phyloP scores from a whole-genome alignment of 1,140 invertebrate species.

The Drosophila equinoxialis region DNA sequence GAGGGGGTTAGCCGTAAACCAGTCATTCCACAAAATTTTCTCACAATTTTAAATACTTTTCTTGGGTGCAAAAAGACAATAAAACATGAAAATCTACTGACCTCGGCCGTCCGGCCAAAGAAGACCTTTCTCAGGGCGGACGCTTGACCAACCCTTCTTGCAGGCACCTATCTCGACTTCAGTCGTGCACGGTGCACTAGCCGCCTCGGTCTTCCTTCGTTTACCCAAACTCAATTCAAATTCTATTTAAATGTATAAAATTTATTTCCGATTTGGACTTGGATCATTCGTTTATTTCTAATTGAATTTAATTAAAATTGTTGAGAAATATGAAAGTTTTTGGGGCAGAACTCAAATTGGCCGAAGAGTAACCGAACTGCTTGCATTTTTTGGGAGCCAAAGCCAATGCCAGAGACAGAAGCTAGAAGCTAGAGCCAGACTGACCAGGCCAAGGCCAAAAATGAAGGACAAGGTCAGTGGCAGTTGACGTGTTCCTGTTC shows the following conservation, averaged over 20 bases:
- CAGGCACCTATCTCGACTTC: neutral
- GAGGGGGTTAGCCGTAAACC: conserved; percentile 35
- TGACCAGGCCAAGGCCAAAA: conserved; percentile 19
- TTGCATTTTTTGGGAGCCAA: conserved; percentile 19
- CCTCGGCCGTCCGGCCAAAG: conserved; percentile 14
- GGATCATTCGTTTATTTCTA: neutral
- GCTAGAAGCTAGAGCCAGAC: neutral
- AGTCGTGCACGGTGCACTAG: neutral
- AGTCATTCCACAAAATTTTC: conserved; percentile 59
- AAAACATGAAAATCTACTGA: conserved; percentile 35
- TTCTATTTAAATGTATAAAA: neutral
- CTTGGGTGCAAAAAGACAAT: conserved; percentile 54
- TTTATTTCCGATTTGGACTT: neutral
- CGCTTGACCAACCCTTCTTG: conserved; percentile 40
- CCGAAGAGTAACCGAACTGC: conserved; percentile 5
- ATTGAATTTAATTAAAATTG: neutral
- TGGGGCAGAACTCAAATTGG: neutral
- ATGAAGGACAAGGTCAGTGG: conserved; percentile 18
- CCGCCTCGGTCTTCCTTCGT: neutral
- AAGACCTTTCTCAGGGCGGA: neutral
- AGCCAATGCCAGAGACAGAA: neutral
- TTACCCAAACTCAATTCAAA: neutral
- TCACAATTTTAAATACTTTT: conserved; percentile 46
- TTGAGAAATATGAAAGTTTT: neutral
- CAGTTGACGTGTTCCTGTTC: conserved; percentile 18